Percentiles rank a stretch among this genome's conserved stretches.
Conservation (phyloP, 1,140 invertebrate genomes). For the Chironomus striatipennis region DNA sequence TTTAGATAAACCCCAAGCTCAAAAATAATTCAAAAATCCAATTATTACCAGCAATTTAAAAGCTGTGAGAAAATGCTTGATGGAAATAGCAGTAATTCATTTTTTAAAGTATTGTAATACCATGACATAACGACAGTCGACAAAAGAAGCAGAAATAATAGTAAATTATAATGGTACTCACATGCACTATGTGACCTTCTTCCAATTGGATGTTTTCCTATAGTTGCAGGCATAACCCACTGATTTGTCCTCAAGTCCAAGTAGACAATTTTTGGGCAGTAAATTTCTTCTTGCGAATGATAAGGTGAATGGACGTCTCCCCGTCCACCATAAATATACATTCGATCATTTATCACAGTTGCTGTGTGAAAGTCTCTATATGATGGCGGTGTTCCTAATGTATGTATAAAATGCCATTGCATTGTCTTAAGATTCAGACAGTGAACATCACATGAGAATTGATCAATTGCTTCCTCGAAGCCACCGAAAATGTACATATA, state of each 20-base stretch:
- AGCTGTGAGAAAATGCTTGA: neutral
- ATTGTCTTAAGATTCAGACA: conserved; percentile 63
- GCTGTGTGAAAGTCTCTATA: conserved; percentile 84
- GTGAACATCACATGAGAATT: conserved; percentile 73
- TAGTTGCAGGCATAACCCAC: conserved; percentile 55
- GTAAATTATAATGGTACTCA: conserved; percentile 44
- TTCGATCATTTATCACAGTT: conserved; percentile 57
- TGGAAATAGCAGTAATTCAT: neutral
- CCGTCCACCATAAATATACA: conserved; percentile 83
- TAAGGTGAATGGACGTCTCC: conserved; percentile 56
- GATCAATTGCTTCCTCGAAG: conserved; percentile 67
- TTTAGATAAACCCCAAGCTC: too few relatives aligned
- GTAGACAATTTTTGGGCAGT: conserved; percentile 67
- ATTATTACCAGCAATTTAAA: neutral
- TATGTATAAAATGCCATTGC: conserved; percentile 57
- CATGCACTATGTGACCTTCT: conserved; percentile 82
- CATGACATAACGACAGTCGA: neutral
- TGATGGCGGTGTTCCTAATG: conserved; percentile 52
- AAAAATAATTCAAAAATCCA: neutral
- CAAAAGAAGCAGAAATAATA: neutral
- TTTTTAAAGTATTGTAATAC: neutral
- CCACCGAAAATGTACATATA: conserved; percentile 89
- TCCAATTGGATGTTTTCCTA: conserved; percentile 54
- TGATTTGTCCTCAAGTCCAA: conserved; percentile 59
- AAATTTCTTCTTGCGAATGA: conserved; percentile 60